Evolutionary conservation across 2,797 vertebrate genomes (phyloP), one percentile per base, ranked within the genome.

Genomic region (Neosilurus mollespiculum): DNA sequence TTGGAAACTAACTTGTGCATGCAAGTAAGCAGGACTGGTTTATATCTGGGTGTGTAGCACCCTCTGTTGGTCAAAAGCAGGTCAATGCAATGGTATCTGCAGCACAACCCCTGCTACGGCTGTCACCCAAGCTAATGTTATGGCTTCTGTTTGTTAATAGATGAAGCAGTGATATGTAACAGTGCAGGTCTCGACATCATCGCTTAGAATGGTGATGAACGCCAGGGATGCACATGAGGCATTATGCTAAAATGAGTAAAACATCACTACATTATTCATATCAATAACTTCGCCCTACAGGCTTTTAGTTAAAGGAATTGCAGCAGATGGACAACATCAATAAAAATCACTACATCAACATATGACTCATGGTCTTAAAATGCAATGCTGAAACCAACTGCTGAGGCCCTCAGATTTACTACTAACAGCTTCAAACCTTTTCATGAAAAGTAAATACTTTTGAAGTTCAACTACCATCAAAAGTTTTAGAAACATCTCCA

Each of bases 41-140:
- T n/a, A 71, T 70, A 81, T 7, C 37, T 14, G n/a, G 62, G 64
- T 18, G 54, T 5, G 9, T 37, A 49, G 34, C 83, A 11, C 84
- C 84, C 84, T 78, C 84, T 85, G 73, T 70, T 85, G 84, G 84
- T 53, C 65, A 81, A 78, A 85, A 62, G 26, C 43, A 51, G 2
- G 71, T 53, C 71, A 81, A 64, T 64, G 34, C 78, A 77, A 70
- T 59, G n/a, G 11, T 11, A 65, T 53, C 24, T 66, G n/a, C 18
- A 37, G 2, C 66, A 43, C 56, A 43, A 43, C 43, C 43, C 4
- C 43, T 43, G 8, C 43, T 8, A 43, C 43, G 8, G 0, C 43
- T 43, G 43, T 43, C 43, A 43, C 20, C 6, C 72, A 56, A n/a
- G 18, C 62, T 59, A 9, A 34, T 4, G 75, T 43, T 59, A 70